A percentile compares a stretch with the other conserved stretches of the same genome.
Evolutionary conservation across 1,140 invertebrate species (phyloP).

Genomic region (Hestina assimilis): DNA sequence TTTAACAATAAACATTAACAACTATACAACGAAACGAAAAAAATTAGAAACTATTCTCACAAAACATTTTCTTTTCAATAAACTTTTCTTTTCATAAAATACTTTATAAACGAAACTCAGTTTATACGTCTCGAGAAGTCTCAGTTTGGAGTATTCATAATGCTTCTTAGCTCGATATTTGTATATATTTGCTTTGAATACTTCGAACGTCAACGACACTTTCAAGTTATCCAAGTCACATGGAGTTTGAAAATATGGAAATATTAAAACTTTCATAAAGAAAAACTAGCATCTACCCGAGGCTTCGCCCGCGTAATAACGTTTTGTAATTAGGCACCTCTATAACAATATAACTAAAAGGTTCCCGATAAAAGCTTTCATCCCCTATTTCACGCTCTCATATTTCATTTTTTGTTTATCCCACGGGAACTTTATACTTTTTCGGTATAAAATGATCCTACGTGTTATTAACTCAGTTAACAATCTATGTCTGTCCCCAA

Average conservation of each 20-base stretch:
- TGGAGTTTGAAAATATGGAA: background rate
- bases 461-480: no score
- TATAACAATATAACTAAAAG: no score
- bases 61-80: background rate
- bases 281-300: background rate
- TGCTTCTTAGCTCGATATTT: conserved; percentile 4
- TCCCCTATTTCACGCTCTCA: no score
- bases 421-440: no score
- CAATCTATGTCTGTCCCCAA: no score
- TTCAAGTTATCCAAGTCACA: background rate
- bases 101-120: conserved; percentile 10
- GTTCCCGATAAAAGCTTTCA: no score
- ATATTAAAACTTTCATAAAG: background rate
- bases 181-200: background rate
- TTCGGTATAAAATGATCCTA: no score
- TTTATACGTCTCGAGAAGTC: conserved; percentile 10
- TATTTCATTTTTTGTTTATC: no score
- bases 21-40: background rate
- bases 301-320: background rate
- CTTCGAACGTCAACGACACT: background rate
- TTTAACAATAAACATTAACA: background rate
- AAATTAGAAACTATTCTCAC: background rate
- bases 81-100: conserved; percentile 10
- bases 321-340: no score
- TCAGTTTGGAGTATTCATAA: conserved; percentile 14